Base-by-base conservation (phyloP, 2,888 invertebrate species). In the Phasia obesa region DNA sequence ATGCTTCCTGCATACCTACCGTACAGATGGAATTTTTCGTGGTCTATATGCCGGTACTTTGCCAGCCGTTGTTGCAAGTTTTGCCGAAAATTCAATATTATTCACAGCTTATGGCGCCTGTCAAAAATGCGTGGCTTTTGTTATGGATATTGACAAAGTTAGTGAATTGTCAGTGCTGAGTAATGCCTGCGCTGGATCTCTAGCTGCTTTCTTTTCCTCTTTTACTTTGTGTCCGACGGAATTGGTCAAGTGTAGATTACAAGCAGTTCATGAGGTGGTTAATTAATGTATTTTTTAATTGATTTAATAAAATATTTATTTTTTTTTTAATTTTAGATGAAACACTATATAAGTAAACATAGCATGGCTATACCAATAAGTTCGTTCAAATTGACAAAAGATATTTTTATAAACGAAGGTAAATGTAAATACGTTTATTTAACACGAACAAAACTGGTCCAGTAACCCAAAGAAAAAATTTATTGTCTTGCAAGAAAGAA, bases 151-250 rank as follows among this genome's bases (percentile, higher is more conserved):
- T 42, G 86, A 89, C 92, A 93, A 92, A 87, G 92, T 94, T 1
- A 94, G 94, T 71, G 93, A 97, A 19, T 91, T 98, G 80, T 94
- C 94, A 71, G 92, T 94, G 0, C 85, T 96, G 27, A 94, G 95
- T 65, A 97, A 97, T 91, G 98, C 98, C 0, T 93, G 94, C 51
- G 96, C 99, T 1, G 99, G 99, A 2, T 98, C 96, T 88, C 92
- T 97, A 51, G 99, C 99, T 2, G 98, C 99, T 1, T 98, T 99
- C 91, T 99, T 99, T 91, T 98, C 99, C 0, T 97, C 99, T 0
- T 94, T 99, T 85, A 96, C 98, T 0, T 93, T 99, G 19, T 99
- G 99, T 88, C 99, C 99, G 0, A 99, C 99, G 0, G 99, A 99
- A 92, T 93, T 99, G 82, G 95, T 99, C 85, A 99, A 99, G 92